Base-by-base conservation (phyloP, 2,113 vertebrate species). In the Pyxicephalus adspersus region DNA sequence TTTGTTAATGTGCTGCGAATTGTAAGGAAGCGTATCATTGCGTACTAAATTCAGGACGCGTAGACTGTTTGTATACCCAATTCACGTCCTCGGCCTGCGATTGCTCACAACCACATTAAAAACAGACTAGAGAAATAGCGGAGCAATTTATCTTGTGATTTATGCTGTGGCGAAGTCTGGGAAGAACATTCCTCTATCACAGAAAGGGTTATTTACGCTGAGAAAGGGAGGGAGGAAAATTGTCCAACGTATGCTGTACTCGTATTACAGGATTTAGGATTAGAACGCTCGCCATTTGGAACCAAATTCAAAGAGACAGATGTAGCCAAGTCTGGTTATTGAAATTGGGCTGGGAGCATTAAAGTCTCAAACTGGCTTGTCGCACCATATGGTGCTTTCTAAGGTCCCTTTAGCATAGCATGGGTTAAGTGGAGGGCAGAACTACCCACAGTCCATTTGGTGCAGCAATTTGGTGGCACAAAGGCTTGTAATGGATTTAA, bases 211-310 rank as follows among this genome's bases (percentile, higher is more conserved):
- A 65, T 72, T 80, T 65, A 74, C 55, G 58, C 52, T 4, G 3
- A 70, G 63, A n/a, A 26, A 29, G 61, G 34, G 38, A 45, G 38
- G 38, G 38, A 45, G 11, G 38, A 45, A 63, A 82, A 60, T 29
- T 4, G 52, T 72, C 71, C 51, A 29, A 19, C 51, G 70, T 73
- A 65, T 45, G 61, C 60, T 65, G 70, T 20, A 45, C 70, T 73
- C 64, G 52, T 25, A 75, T 81, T 74, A 81, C 73, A 74, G 50
- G 70, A 81, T 81, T 81, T 81, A 31, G 71, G 50, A 81, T 66
- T 65, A 64, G 28, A 65, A 18, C 26, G 28, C 17, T 64, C 16
- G 80, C 60, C 70, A 54, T 38, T 73, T 73, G 67, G 58, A 73
- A 45, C 50, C 57, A 57, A 29, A 81, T 65, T 54, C 52, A 45